phyloP scores from a whole-genome alignment of 1,140 invertebrate genomes.

The Drosophila dunni region DNA sequence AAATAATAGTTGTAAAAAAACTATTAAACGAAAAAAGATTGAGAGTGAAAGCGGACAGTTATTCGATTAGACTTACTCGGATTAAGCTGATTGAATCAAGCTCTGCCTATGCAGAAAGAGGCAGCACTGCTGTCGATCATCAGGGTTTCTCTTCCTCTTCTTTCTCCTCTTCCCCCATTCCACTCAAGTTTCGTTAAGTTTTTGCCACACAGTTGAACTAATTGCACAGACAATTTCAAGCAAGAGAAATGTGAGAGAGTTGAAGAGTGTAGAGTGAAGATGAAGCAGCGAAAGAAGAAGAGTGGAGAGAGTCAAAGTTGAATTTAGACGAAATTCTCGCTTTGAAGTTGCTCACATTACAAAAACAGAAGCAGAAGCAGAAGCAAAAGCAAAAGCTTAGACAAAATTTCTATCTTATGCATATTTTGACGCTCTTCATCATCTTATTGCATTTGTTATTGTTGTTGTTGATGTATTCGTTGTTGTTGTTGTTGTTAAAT shows the following conservation, averaged over 20 bases:
- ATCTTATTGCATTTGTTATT: conserved; percentile 11
- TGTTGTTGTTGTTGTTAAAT: conserved; percentile 36
- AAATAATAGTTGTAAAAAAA: no score
- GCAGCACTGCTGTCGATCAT: no score
- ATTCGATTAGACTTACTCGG: no score
- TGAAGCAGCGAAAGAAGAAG: neutral
- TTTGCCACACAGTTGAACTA: conserved; percentile 20
- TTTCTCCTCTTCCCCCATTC: no score
- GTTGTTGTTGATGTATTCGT: conserved; percentile 36
- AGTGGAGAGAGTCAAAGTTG: conserved; percentile 7
- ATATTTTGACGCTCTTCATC: conserved; percentile 53
- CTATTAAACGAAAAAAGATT: no score
- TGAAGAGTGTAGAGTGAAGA: neutral
- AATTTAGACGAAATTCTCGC: conserved; percentile 49
- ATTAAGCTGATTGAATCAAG: no score
- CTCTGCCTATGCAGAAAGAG: no score
- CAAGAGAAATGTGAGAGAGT: conserved; percentile 20
- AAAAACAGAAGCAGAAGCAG: conserved; percentile 33
- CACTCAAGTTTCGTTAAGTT: neutral
- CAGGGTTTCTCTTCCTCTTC: no score
- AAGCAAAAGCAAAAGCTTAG: conserved; percentile 50
- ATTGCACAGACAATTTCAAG: conserved; percentile 28
- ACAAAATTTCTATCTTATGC: conserved; percentile 68
- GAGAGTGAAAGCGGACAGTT: no score
- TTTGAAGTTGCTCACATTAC: conserved; percentile 60